Evolutionary conservation across 2,113 vertebrate species (phyloP), one percentile per base, ranked within the genome.

Genomic region (Columba janthina): DNA sequence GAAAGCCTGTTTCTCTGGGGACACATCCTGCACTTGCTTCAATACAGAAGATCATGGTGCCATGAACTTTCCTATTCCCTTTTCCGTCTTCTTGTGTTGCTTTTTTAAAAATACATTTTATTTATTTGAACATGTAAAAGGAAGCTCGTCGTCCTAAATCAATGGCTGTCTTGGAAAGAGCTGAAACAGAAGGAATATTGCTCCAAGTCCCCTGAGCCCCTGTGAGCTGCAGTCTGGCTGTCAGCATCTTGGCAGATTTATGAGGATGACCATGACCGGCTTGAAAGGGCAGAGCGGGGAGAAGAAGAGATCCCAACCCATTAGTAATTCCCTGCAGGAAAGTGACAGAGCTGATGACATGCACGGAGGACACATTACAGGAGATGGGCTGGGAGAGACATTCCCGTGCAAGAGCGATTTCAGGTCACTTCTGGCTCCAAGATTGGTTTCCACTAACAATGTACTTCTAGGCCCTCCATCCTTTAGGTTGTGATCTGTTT

Each of bases 231-330:
- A 86, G 94, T 87, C 95, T 96, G 83, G 89, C 95, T 96, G 95
- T 98, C 97, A 96, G 75, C 88, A 84, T 91, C 87, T 75, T 91
- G 64, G 95, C 92, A 96, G 97, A 96, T 98, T 97, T 97, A 97
- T 88, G 88, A 93, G 82, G 89, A 90, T 91, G 90, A 92, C 94
- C 71, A 2, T 95, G 85, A 96, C 96, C 21, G 3, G 89, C 93
- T 94, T 92, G 86, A 97, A 96, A 97, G 96, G 90, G 94, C 94
- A 95, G 77, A 89, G 51, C 48, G 56, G 89, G 89, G 64, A 92
- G 90, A 94, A 94, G 90, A 90, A 95, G 92, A 78, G 78, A 97
- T 94, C 92, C 77, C 67, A 96, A 83, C 46, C 93, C 96, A 97
- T 97, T 96, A 95, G 95, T 93, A 96, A 94, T 96, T 96, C 92